Base-by-base conservation (phyloP, 1,140 invertebrate genomes). In the Scaptomyza hsui region DNA sequence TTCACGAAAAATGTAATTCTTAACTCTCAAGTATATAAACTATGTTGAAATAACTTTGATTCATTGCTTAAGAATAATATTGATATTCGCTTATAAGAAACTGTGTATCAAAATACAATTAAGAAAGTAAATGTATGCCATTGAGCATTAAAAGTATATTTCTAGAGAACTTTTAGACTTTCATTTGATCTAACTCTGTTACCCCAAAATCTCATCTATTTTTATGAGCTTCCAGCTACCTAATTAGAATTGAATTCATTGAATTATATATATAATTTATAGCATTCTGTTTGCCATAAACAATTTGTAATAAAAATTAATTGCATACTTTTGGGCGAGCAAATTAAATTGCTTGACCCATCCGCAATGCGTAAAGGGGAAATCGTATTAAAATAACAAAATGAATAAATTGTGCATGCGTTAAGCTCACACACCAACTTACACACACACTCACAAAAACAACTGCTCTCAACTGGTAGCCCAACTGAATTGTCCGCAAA, bases 401-500 rank as follows among this genome's bases (percentile, higher is more conserved):
- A 35, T 70, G 67, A 24, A 70, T 70, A 53, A 72, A 68, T 68
- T 68, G 56, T 45, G 44, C 51, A 53, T 55, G 32, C 29, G 21
- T 55, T 29, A 48, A 29, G 35, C 32, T 13, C 24, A 24, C 63
- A 60, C 13, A 21, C 45, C 2, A 15, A 37, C 3, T 41, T 10
- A 6, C 9, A 42, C 3, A n/a, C 10, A 5, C 42, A 48, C n/a
- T 18, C 15, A 35, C 5, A 51, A 19, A n/a, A 29, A 19, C 15
- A n/a, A 10, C 37, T 29, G 15, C 21, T 41, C 16, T 1, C 55
- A 37, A 6, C 7, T 3, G 1, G 13, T 13, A 29, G 19, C 12
- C 19, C 12, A 3, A 37, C n/a, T 10, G 24, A 68, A 75, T 41
- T 73, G 72, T 52, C 45, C 53, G 62, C 44, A 82, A 88, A 86